These are phyloP conservation scores for Lasiurus cinereus DNA, from an alignment of 2,113 vertebrate genomes.

Conservation along the genomic window DNA sequence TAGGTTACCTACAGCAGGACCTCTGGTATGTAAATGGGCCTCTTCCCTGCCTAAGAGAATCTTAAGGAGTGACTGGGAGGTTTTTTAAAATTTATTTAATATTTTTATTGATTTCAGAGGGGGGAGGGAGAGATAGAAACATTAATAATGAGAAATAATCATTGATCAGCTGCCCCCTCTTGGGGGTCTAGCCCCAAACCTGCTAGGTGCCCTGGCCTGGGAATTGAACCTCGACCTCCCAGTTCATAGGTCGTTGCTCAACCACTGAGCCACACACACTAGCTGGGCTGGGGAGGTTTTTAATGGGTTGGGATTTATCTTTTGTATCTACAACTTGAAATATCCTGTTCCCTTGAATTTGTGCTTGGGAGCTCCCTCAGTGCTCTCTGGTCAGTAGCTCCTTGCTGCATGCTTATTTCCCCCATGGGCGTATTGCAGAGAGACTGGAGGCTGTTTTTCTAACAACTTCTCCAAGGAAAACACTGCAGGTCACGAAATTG, in stretches of 20 bases:
- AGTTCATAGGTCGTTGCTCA: too few species aligned
- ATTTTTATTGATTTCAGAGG: too few species aligned
- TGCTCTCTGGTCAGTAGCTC: slow-evolving; percentile 69
- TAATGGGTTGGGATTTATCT: slow-evolving; percentile 44
- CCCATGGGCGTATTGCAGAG: not conserved
- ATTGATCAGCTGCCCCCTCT: too few species aligned
- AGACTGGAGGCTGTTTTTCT: slow-evolving; percentile 63
- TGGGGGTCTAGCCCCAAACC: too few species aligned
- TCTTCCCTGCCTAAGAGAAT: not conserved
- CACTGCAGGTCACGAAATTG: slow-evolving; percentile 76
- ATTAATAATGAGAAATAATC: too few species aligned
- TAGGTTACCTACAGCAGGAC: not conserved
- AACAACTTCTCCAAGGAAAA: slow-evolving; percentile 81
- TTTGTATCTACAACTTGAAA: slow-evolving; percentile 60
- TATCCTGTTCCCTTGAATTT: slow-evolving; percentile 70
- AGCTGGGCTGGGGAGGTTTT: not conserved
- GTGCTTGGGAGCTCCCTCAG: slow-evolving; percentile 52
- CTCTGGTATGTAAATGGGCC: slow-evolving; percentile 22
- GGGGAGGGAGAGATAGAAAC: too few species aligned
- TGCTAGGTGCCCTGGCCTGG: too few species aligned
- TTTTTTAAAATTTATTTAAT: not conserved
- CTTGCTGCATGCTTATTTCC: slow-evolving; percentile 64
- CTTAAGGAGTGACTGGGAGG: not conserved
- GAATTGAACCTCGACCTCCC: too few species aligned
- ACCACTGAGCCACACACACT: too few species aligned